These are phyloP conservation scores for Dinothrombium tinctorium DNA, from an alignment of 1,140 invertebrate genomes.

Conservation along the genomic window DNA sequence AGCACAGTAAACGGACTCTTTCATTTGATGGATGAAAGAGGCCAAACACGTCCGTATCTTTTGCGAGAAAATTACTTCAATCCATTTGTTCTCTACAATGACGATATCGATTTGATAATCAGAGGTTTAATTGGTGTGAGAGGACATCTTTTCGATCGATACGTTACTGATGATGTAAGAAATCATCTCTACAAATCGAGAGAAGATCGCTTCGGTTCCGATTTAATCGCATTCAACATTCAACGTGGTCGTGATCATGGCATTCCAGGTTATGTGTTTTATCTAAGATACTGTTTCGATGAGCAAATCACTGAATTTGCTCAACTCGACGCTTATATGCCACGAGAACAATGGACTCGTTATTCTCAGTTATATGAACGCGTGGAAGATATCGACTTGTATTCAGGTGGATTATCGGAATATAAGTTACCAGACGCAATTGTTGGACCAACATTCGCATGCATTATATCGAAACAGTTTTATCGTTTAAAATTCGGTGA, in stretches of 20 bases:
- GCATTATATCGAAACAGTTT: conserved; percentile 66
- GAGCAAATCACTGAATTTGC: conserved; percentile 9
- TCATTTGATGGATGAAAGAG: conserved; percentile 3
- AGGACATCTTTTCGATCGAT: conserved; percentile 14
- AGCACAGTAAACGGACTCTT: conserved; percentile 35
- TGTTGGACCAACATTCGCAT: conserved; percentile 58
- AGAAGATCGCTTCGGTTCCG: conserved; percentile 15
- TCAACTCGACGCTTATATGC: conserved; percentile 13
- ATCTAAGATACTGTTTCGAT: conserved; percentile 10
- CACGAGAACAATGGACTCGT: background rate
- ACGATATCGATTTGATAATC: conserved; percentile 12
- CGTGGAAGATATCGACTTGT: conserved; percentile 48
- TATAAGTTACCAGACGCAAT: conserved; percentile 33
- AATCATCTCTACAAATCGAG: conserved; percentile 11
- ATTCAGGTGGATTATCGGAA: conserved; percentile 53
- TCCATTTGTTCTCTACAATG: conserved; percentile 14
- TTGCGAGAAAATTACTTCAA: conserved; percentile 15
- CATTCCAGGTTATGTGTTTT: conserved; percentile 29
- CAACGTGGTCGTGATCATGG: conserved; percentile 14
- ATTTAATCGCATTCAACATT: conserved; percentile 16
- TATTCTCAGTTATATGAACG: background rate
- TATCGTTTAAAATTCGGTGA: conserved; percentile 16
- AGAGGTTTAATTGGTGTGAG: conserved; percentile 10
- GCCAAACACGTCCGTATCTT: conserved; percentile 26
- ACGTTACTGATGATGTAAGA: conserved; percentile 10